Evolutionary conservation across 1,140 invertebrate genomes (phyloP).

Genomic region (Hycleus phaleratus): DNA sequence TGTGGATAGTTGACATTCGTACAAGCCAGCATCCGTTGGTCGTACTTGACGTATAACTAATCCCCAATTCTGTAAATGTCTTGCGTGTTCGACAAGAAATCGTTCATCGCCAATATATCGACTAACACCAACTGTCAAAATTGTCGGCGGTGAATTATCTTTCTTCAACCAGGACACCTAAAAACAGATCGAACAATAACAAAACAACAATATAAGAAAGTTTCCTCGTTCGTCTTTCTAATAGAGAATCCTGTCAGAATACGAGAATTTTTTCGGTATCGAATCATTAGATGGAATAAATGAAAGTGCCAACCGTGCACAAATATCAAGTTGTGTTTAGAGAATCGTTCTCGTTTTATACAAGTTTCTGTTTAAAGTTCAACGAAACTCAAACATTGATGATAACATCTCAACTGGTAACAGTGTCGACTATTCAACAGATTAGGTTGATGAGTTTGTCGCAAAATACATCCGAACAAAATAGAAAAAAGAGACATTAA

Average conservation of each 20-base stretch:
- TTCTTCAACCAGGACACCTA: slow-evolving; percentile 62
- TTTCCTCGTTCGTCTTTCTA: background rate
- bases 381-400: too few relatives aligned
- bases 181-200: slow-evolving; percentile 20
- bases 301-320: background rate
- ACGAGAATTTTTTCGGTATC: background rate
- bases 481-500: background rate
- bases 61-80: slow-evolving; percentile 73
- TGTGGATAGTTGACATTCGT: slow-evolving; percentile 83
- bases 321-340: too few relatives aligned
- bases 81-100: slow-evolving; percentile 67
- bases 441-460: background rate
- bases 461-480: background rate
- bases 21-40: slow-evolving; percentile 68
- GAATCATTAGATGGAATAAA: background rate
- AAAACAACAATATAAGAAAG: background rate
- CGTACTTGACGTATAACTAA: slow-evolving; percentile 78
- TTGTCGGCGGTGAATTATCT: slow-evolving; percentile 54
- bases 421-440: too few relatives aligned
- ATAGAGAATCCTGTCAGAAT: background rate
- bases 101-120: slow-evolving; percentile 64
- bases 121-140: slow-evolving; percentile 61
- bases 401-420: too few relatives aligned
- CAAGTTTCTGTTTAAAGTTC: too few relatives aligned
- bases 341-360: too few relatives aligned